Conservation (phyloP, 1,140 invertebrate genomes). For the Monomorium pharaonis region DNA sequence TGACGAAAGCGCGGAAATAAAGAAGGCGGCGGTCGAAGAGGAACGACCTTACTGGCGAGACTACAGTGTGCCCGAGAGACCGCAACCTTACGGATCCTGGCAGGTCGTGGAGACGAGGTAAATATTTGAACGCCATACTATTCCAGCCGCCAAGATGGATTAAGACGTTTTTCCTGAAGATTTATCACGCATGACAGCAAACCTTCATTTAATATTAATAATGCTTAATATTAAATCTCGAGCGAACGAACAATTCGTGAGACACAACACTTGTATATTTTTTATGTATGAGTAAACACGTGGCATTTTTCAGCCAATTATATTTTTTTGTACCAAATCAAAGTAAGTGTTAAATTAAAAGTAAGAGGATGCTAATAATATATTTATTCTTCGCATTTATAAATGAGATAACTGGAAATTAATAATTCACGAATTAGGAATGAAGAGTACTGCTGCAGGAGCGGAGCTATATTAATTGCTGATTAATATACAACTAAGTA, state of each 20-base stretch:
- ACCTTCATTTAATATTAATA: not conserved
- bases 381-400: not conserved
- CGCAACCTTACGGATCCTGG: slow-evolving; percentile 89
- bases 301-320: not conserved
- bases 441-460: not conserved
- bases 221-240: not conserved
- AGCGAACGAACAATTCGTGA: not conserved
- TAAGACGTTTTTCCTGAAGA: slow-evolving; percentile 1
- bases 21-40: slow-evolving; percentile 75
- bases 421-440: not conserved
- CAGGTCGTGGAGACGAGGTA: slow-evolving; percentile 86
- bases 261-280: not conserved
- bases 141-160: not conserved
- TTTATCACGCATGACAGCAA: slow-evolving; percentile 1
- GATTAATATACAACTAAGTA: not conserved
- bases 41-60: slow-evolving; percentile 84
- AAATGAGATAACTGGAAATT: not conserved
- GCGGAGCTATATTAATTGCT: not conserved
- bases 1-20: slow-evolving; percentile 71
- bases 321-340: not conserved
- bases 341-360: not conserved
- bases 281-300: not conserved
- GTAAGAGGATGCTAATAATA: not conserved
- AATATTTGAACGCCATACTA: slow-evolving; percentile 64
- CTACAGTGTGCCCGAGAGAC: slow-evolving; percentile 83